These are phyloP conservation scores for Craniophora ligustri DNA, from an alignment of 2,888 invertebrate genomes.

Conservation along the genomic window DNA sequence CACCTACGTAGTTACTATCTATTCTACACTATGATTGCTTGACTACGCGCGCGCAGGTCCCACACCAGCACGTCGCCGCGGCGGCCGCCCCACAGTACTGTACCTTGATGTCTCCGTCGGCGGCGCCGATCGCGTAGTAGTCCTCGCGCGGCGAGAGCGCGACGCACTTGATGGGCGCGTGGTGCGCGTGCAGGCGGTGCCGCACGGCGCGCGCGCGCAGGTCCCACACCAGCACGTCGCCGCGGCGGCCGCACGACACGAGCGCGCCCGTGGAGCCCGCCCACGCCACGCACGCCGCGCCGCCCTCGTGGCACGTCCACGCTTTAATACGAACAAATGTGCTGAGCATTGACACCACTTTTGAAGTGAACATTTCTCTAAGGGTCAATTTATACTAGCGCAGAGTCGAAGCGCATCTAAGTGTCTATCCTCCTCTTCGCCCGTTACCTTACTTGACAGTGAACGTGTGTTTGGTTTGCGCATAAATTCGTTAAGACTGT, in stretches of 20 bases:
- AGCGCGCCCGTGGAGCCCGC: constrained; percentile 98
- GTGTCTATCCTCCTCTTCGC: too few species aligned
- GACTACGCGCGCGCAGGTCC: too few species aligned
- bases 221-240: constrained; percentile 98
- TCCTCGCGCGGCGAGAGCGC: constrained; percentile 98
- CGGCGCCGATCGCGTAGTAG: constrained; percentile 98
- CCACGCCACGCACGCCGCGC: constrained; percentile 96
- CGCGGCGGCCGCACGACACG: constrained; percentile 98
- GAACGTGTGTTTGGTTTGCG: too few species aligned
- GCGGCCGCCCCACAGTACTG: neutral
- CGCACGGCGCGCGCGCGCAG: constrained; percentile 96
- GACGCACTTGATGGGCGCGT: constrained; percentile 97
- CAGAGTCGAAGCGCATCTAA: too few species aligned
- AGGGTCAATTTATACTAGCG: too few species aligned
- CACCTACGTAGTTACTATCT: too few species aligned
- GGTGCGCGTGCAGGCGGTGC: constrained; percentile 96
- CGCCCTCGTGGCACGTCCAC: constrained; percentile 98
- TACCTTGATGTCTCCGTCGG: constrained; percentile 95
- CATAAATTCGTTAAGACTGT: too few species aligned
- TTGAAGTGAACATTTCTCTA: too few species aligned
- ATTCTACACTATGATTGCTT: too few species aligned
- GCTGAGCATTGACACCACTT: too few species aligned
- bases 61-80: neutral
- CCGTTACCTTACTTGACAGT: too few species aligned
- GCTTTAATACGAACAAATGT: constrained; percentile 83